Evolutionary conservation across 1,140 invertebrate genomes (phyloP).

Genomic region (Reticulitermes speratus): DNA sequence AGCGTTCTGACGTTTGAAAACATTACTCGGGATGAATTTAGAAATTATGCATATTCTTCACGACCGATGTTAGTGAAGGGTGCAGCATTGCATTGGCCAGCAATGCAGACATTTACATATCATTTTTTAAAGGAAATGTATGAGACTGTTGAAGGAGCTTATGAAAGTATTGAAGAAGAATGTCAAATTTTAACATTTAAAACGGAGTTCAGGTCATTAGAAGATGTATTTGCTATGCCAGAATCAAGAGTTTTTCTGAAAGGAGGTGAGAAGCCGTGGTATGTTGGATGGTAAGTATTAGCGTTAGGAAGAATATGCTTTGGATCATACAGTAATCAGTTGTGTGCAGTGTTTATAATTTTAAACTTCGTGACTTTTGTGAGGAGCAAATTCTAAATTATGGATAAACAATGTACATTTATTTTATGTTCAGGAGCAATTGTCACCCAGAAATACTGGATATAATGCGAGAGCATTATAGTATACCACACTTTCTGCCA

Average conservation of each 20-base stretch:
- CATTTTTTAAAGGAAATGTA: constrained; percentile 78
- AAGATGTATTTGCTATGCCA: constrained; percentile 78
- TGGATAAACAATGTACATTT: background rate
- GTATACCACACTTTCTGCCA: constrained; percentile 83
- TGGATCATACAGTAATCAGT: too few relatives aligned
- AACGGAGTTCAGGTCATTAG: constrained; percentile 74
- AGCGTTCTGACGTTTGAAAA: constrained; percentile 62
- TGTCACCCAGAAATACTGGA: constrained; percentile 77
- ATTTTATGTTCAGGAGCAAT: constrained; percentile 66
- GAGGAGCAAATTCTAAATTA: background rate
- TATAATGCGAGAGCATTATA: constrained; percentile 75
- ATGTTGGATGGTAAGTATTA: constrained; percentile 82
- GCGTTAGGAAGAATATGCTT: too few relatives aligned
- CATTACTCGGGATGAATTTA: constrained; percentile 65
- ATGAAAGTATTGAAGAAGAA: constrained; percentile 67
- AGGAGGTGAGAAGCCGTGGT: constrained; percentile 72
- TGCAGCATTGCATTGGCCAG: constrained; percentile 75
- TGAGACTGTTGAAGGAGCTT: constrained; percentile 59
- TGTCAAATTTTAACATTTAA: constrained; percentile 91
- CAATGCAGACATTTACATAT: constrained; percentile 67
- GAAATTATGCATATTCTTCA: constrained; percentile 71
- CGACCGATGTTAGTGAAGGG: constrained; percentile 78
- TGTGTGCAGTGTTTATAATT: background rate
- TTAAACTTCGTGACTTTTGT: background rate
- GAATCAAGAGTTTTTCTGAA: constrained; percentile 61